A percentile compares a stretch with the other conserved stretches of the same genome.
Conservation (phyloP, 2,113 vertebrate species). For the Catagonus wagneri region DNA sequence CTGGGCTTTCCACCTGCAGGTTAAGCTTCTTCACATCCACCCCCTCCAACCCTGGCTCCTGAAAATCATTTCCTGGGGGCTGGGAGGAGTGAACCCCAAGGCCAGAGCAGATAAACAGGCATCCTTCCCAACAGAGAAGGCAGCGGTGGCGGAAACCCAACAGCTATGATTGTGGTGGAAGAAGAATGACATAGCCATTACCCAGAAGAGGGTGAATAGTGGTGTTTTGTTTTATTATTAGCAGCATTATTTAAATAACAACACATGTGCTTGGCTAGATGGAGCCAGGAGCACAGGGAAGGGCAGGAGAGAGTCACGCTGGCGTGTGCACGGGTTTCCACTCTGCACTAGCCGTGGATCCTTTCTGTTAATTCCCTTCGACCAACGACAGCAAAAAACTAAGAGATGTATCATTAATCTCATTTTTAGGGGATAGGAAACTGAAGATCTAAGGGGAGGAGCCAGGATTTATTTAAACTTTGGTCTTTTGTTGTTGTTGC, state of each 20-base stretch:
- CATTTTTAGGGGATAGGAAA: background rate
- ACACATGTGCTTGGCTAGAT: background rate
- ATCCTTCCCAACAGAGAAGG: background rate
- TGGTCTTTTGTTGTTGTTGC: too few species aligned
- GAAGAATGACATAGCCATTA: background rate
- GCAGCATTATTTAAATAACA: background rate
- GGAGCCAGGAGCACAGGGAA: fast-evolving
- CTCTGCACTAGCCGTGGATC: fast-evolving
- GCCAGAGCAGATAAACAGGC: background rate
- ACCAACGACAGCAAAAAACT: background rate
- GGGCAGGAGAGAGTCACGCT: fast-evolving
- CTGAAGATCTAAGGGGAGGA: background rate
- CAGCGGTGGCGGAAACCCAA: background rate
- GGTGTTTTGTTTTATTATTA: background rate
- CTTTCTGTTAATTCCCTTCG: background rate
- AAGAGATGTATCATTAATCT: too few species aligned
- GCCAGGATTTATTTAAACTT: background rate
- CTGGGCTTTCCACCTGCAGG: background rate
- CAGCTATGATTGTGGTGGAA: background rate
- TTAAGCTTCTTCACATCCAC: background rate
- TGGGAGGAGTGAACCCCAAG: background rate
- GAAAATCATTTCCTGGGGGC: background rate
- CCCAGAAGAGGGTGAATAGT: background rate
- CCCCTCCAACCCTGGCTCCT: fast-evolving
- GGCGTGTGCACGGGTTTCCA: fast-evolving